These are phyloP conservation scores for Lepidonotus clava DNA, from an alignment of 2,888 invertebrate genomes.

Conservation along the genomic window DNA sequence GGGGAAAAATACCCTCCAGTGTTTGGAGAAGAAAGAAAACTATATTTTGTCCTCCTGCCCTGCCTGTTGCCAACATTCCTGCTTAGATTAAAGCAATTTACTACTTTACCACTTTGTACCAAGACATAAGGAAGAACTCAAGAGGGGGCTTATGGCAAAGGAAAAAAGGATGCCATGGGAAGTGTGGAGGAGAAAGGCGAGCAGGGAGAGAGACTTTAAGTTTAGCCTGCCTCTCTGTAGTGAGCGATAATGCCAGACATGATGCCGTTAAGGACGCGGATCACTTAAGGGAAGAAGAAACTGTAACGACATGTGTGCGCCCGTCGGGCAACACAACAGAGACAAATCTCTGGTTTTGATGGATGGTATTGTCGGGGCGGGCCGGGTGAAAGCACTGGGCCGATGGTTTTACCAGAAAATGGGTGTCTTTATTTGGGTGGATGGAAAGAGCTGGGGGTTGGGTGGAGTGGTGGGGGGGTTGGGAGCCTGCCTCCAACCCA, in stretches of 20 bases:
- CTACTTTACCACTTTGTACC: not conserved
- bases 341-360: not conserved
- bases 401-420: not conserved
- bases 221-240: not conserved
- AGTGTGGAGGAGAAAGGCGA: not conserved
- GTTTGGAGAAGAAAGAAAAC: slow-evolving; percentile 37
- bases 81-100: slow-evolving; percentile 20
- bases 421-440: not conserved
- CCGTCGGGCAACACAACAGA: not conserved
- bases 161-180: not conserved
- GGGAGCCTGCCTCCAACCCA: not conserved
- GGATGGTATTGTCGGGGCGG: not conserved
- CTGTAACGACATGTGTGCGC: not conserved
- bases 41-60: too few species aligned
- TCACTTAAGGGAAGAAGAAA: not conserved
- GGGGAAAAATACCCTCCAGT: too few species aligned
- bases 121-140: not conserved
- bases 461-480: not conserved
- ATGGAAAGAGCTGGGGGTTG: too few species aligned
- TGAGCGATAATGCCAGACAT: not conserved
- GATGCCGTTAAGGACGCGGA: not conserved
- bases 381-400: not conserved
- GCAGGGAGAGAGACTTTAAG: too few species aligned
- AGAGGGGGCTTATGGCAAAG: not conserved
- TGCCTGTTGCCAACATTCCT: too few species aligned